Base-by-base conservation (phyloP, 2,888 invertebrate species). In the Geotrupes spiniger region DNA sequence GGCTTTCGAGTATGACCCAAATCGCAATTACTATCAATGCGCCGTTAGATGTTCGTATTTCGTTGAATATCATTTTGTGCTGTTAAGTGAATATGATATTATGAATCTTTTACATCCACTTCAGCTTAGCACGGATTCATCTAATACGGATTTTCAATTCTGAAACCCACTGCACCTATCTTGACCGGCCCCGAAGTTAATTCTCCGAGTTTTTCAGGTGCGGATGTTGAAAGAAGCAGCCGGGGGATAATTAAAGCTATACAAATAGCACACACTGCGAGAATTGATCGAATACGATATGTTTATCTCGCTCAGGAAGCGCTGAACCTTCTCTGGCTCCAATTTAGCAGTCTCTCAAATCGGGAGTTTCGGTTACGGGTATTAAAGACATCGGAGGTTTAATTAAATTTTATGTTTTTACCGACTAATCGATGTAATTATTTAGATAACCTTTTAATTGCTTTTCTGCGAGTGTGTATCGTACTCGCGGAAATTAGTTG, bases 181-280 rank as follows among this genome's bases (percentile, higher is more conserved):
- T 9, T 33, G 33, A 33, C 15, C 33, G 2, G 33, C 33, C 11
- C 29, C 33, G 33, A 8, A 10, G 33, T 33, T 33, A 33, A 14
- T 33, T 33, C 33, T n/a, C 33, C 12, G 9, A 33, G 33, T 48
- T 48, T 43, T 43, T 36, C 48, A 42, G 11, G 29, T 29, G 29
- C 29, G 29, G 33, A 33, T 14, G 33, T 33, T 33, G 33, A 33
- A 33, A 33, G 48, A 38, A 51, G 51, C 49, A 40, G 42, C 49
- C 53, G 28, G 47, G 42, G 44, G 56, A 53, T 56, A 56, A 56
- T 56, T 53, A 56, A 49, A 51, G 44, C 52, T 53, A 51, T 55
- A 55, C 51, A 55, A 55, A 55, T 54, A 52, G 41, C 50, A 50
- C 51, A 49, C 44, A 36, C 51, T 40, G 49, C 26, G 37, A 36